These are phyloP conservation scores for Syngnathus acus DNA, from an alignment of 2,797 vertebrate species.

Conservation along the genomic window DNA sequence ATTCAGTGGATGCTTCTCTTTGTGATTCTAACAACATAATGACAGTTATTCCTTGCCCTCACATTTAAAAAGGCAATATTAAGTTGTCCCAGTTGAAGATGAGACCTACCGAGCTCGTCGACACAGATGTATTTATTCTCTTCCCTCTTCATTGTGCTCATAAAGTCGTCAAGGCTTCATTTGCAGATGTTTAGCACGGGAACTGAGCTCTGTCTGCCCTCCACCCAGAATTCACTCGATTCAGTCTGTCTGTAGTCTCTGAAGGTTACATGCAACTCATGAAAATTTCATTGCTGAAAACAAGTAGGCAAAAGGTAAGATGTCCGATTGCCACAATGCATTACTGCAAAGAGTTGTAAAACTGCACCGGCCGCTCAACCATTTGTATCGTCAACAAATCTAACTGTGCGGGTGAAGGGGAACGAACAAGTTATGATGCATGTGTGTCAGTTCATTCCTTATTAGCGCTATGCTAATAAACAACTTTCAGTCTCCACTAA, in stretches of 20 bases:
- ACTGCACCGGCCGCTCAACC: constrained; percentile 2
- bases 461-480: neutral
- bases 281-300: constrained; percentile 20
- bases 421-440: neutral
- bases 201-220: neutral
- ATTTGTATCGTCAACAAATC: constrained; percentile 4
- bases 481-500: neutral
- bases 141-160: neutral
- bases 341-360: neutral
- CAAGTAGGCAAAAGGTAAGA: constrained; percentile 1
- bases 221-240: neutral
- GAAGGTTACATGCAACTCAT: constrained; percentile 20
- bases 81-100: neutral
- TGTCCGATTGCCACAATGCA: neutral
- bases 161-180: neutral
- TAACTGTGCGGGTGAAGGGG: neutral
- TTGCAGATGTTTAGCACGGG: neutral
- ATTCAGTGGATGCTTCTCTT: constrained; percentile 8
- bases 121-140: neutral
- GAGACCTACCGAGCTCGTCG: neutral
- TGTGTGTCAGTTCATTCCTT: neutral
- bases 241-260: constrained; percentile 5
- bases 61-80: neutral
- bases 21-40: constrained; percentile 8
- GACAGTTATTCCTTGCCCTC: neutral